A percentile compares a stretch with the other conserved stretches of the same genome.
phyloP scores from a whole-genome alignment of 2,113 vertebrate genomes.

The Burhinus bistriatus region DNA sequence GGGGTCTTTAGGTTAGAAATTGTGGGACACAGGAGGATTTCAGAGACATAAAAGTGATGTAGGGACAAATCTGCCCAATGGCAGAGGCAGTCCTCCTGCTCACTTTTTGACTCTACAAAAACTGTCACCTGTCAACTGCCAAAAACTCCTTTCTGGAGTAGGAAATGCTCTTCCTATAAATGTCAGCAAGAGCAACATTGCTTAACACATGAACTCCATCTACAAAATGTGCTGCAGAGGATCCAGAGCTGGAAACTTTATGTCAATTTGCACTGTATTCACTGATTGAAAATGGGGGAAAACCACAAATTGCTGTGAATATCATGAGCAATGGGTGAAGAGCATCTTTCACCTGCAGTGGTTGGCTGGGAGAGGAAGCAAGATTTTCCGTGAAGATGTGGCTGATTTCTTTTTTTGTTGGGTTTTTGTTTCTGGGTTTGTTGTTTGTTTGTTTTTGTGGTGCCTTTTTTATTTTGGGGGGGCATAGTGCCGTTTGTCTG shows the following conservation, averaged over 20 bases:
- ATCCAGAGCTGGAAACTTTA: neutral
- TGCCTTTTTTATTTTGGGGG: neutral
- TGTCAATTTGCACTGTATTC: neutral
- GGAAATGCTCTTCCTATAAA: neutral
- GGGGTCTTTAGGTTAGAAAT: rapidly evolving
- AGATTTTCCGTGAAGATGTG: neutral
- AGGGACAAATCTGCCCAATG: neutral
- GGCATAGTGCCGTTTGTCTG: neutral
- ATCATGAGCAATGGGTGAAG: neutral
- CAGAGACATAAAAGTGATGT: neutral
- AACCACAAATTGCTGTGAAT: neutral
- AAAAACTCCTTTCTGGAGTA: neutral
- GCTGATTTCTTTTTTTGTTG: neutral
- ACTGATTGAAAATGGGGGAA: neutral
- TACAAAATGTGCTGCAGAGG: neutral
- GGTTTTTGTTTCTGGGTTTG: neutral
- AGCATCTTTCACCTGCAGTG: neutral
- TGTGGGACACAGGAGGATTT: neutral
- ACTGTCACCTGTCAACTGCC: neutral
- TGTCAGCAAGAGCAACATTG: neutral
- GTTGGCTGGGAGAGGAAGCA: neutral
- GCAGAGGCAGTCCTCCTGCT: neutral
- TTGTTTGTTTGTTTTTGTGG: neutral
- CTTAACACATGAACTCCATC: neutral
- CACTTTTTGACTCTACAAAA: neutral